phyloP scores from a whole-genome alignment of 2,888 invertebrate species.

The Miltochrista miniata region DNA sequence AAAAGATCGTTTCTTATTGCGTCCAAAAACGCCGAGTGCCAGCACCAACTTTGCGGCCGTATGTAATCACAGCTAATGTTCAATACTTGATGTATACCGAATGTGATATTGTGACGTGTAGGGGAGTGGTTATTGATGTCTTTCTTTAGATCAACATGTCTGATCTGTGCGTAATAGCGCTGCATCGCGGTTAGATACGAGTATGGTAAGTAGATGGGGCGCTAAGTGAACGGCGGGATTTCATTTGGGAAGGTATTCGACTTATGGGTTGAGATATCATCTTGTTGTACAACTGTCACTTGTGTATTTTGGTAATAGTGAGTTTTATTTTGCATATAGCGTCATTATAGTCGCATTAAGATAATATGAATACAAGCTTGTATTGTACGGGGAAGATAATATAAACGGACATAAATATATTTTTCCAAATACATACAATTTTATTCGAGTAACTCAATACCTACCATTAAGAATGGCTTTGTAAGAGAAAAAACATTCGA shows the following conservation, averaged over 20 bases:
- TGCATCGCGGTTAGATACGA: conserved; percentile 12
- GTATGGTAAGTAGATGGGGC: conserved; percentile 14
- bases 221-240: conserved; percentile 9
- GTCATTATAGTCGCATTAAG: too few species aligned
- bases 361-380: too few species aligned
- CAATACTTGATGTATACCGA: conserved; percentile 78
- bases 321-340: too few species aligned
- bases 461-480: too few species aligned
- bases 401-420: too few species aligned
- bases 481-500: too few species aligned
- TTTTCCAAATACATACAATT: too few species aligned
- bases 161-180: conserved; percentile 50
- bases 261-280: neutral
- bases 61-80: conserved; percentile 61
- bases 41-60: conserved; percentile 32
- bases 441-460: too few species aligned
- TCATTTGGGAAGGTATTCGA: neutral
- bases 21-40: conserved; percentile 1
- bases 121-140: conserved; percentile 70
- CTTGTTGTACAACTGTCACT: neutral
- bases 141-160: conserved; percentile 73
- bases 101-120: conserved; percentile 62
- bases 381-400: too few species aligned
- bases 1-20: too few species aligned
- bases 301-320: too few species aligned